phyloP scores from a whole-genome alignment of 2,888 invertebrate genomes.

The Ochropacha duplaris region DNA sequence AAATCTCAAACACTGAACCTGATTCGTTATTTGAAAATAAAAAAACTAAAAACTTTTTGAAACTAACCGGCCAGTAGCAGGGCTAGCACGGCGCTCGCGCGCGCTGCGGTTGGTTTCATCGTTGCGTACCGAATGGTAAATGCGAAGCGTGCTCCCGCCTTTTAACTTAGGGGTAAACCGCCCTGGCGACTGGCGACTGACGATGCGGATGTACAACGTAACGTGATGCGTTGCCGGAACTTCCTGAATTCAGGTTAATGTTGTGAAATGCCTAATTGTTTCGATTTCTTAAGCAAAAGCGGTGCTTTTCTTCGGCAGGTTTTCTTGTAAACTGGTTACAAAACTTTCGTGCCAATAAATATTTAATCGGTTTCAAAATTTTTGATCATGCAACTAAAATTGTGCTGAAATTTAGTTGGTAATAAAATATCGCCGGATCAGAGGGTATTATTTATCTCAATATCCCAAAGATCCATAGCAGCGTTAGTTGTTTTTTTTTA shows the following conservation, averaged over 20 bases:
- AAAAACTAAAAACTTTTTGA: constrained; percentile 17
- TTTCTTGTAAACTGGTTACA: neutral
- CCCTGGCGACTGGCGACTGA: constrained; percentile 47
- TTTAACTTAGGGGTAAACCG: constrained; percentile 57
- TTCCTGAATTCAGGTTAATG: neutral
- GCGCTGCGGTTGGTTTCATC: constrained; percentile 59
- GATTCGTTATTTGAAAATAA: constrained; percentile 3
- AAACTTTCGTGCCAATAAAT: too few species aligned
- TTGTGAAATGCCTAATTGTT: neutral
- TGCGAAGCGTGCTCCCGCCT: constrained; percentile 46
- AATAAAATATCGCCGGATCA: too few species aligned
- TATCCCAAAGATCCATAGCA: too few species aligned
- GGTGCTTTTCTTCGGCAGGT: neutral
- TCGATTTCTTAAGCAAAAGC: neutral
- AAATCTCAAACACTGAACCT: constrained; percentile 2
- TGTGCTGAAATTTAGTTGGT: too few species aligned
- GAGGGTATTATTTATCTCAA: too few species aligned
- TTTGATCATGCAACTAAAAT: too few species aligned
- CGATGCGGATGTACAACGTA: constrained; percentile 31
- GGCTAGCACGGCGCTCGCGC: constrained; percentile 53
- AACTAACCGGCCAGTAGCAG: constrained; percentile 67
- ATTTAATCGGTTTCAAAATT: too few species aligned
- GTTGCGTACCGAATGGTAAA: constrained; percentile 61
- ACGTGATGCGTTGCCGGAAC: constrained; percentile 7
- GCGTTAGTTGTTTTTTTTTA: too few species aligned